phyloP scores from a whole-genome alignment of 2,113 vertebrate genomes.

The Prunella himalayana region DNA sequence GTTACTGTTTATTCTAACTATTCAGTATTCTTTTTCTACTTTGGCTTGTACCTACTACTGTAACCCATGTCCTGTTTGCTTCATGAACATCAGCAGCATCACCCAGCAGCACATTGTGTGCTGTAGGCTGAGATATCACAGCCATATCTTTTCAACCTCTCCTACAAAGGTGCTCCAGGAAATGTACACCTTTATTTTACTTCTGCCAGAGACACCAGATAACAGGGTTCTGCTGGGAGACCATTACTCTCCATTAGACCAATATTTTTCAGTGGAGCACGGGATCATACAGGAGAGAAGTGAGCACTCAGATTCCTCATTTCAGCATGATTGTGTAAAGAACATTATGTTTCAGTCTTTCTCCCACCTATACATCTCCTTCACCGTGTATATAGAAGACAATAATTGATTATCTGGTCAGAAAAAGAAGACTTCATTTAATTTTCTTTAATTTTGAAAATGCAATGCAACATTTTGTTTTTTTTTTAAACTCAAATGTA shows the following conservation, averaged over 20 bases:
- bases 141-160: neutral
- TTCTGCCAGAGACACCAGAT: neutral
- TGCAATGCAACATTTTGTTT: neutral
- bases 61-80: neutral
- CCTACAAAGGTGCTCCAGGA: neutral
- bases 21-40: neutral
- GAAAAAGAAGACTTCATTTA: neutral
- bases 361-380: neutral
- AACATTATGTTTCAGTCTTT: neutral
- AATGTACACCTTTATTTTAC: neutral
- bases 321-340: neutral
- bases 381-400: neutral
- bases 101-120: neutral
- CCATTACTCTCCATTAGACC: neutral
- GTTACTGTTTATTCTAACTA: neutral
- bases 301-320: neutral
- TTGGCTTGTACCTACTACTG: neutral
- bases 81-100: neutral
- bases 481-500: neutral
- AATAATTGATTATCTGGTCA: neutral
- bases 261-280: neutral
- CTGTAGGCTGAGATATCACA: neutral
- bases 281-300: neutral
- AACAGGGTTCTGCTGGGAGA: neutral
- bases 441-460: neutral